Evolutionary conservation across 2,797 vertebrate species (phyloP).

Genomic region (Champsocephalus gunnari): DNA sequence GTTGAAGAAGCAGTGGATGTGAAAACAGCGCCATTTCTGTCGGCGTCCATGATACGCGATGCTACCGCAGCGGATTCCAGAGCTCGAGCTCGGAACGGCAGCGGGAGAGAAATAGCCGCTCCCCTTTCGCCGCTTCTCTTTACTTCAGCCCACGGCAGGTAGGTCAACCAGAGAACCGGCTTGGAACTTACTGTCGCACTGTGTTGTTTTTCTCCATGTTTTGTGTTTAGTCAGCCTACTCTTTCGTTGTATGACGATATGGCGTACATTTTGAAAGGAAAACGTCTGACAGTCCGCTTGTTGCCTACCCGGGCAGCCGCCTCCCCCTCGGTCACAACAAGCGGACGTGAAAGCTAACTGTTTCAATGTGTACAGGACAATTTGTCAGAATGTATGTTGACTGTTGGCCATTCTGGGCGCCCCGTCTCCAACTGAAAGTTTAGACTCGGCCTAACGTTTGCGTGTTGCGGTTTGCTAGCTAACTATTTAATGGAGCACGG

Average conservation of each 20-base stretch:
- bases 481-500: slow-evolving; percentile 41
- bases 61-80: slow-evolving; percentile 86
- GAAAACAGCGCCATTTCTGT: slow-evolving; percentile 84
- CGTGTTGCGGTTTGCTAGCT: slow-evolving; percentile 36
- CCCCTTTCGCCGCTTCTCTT: slow-evolving; percentile 77
- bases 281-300: slow-evolving; percentile 68
- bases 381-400: rapidly evolving
- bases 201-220: neutral
- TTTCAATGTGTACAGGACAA: neutral
- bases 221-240: slow-evolving; percentile 10
- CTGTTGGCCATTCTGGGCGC: neutral
- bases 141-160: slow-evolving; percentile 83
- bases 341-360: slow-evolving; percentile 41
- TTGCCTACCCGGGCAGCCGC: slow-evolving; percentile 68
- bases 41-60: slow-evolving; percentile 86
- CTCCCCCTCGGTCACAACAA: slow-evolving; percentile 79
- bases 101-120: slow-evolving; percentile 87
- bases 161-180: slow-evolving; percentile 20
- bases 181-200: neutral
- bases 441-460: slow-evolving; percentile 37
- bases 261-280: slow-evolving; percentile 78
- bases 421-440: slow-evolving; percentile 13
- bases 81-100: slow-evolving; percentile 86
- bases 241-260: slow-evolving; percentile 68
- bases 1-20: slow-evolving; percentile 55